These are phyloP conservation scores for Heterotis niloticus DNA, from an alignment of 2,113 vertebrate genomes.

Conservation along the genomic window DNA sequence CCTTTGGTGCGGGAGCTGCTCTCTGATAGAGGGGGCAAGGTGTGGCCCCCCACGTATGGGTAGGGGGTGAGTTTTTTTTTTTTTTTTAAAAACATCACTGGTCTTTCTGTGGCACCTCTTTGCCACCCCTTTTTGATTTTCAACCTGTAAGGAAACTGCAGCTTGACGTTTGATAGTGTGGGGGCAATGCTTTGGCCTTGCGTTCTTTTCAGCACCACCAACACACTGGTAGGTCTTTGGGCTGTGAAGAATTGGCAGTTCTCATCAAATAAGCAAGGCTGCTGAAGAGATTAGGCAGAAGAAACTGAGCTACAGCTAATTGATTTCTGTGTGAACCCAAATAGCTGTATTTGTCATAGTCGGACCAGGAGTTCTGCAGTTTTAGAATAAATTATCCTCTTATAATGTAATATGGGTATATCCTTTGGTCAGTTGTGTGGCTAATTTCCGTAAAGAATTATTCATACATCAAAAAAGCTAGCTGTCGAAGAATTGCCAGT, in stretches of 20 bases:
- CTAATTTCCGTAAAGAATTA: constrained; percentile 11
- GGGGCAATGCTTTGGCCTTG: background rate
- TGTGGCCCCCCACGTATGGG: constrained; percentile 47
- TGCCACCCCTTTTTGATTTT: constrained; percentile 15
- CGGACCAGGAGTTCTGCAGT: background rate
- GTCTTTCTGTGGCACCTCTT: background rate
- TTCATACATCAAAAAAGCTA: background rate
- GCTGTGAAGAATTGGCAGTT: background rate
- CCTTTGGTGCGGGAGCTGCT: constrained; percentile 70
- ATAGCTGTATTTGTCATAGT: background rate
- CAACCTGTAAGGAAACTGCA: constrained; percentile 49
- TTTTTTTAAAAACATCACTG: background rate
- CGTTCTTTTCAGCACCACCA: too few species aligned
- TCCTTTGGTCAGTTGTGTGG: background rate
- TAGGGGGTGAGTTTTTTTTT: constrained; percentile 63
- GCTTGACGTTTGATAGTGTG: constrained; percentile 32
- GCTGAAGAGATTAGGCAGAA: background rate
- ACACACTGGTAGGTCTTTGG: background rate
- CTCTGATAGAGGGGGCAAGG: constrained; percentile 46
- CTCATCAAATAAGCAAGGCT: background rate
- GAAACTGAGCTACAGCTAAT: background rate
- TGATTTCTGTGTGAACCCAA: constrained; percentile 7
- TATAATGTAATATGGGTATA: background rate
- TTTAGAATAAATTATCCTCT: background rate
- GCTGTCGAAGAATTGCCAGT: background rate